A percentile compares a stretch with the other conserved stretches of the same genome.
These are phyloP conservation scores for Sarcophaga variegata DNA, from an alignment of 2,888 invertebrate genomes.

Conservation along the genomic window DNA sequence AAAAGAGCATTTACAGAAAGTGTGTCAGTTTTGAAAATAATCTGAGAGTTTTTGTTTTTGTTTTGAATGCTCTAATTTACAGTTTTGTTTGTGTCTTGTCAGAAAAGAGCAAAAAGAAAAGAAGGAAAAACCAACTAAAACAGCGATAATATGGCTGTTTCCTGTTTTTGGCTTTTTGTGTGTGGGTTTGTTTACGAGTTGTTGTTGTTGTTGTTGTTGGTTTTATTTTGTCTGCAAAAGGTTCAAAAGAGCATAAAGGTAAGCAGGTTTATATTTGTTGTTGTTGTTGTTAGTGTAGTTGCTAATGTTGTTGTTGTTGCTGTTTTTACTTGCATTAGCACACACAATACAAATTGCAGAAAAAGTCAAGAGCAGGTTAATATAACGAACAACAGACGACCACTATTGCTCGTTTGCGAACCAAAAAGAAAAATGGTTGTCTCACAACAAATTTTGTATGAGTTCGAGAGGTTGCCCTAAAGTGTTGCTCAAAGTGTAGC, in stretches of 20 bases:
- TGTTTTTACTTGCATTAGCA: constrained; percentile 9
- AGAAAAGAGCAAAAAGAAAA: neutral
- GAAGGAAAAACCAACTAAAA: neutral
- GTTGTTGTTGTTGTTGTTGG: neutral
- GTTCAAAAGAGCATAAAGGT: constrained; percentile 50
- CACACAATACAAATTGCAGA: constrained; percentile 46
- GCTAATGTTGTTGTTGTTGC: neutral
- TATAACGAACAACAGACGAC: constrained; percentile 43
- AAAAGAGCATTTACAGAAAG: constrained; percentile 15
- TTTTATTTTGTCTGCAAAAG: constrained; percentile 15
- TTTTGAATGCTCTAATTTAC: constrained; percentile 17
- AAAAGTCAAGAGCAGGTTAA: constrained; percentile 61
- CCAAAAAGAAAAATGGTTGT: neutral
- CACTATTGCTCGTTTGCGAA: neutral
- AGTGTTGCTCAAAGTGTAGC: neutral
- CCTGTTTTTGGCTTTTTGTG: neutral
- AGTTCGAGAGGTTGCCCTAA: constrained; percentile 28
- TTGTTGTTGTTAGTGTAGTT: neutral
- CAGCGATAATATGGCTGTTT: neutral
- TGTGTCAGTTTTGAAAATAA: constrained; percentile 35
- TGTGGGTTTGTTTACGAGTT: neutral
- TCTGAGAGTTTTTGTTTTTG: neutral
- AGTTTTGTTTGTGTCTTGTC: neutral
- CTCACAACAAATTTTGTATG: neutral
- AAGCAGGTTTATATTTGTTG: constrained; percentile 19